Evolutionary conservation across 2,888 invertebrate genomes (phyloP).

Genomic region (Mechanitis messenoides): DNA sequence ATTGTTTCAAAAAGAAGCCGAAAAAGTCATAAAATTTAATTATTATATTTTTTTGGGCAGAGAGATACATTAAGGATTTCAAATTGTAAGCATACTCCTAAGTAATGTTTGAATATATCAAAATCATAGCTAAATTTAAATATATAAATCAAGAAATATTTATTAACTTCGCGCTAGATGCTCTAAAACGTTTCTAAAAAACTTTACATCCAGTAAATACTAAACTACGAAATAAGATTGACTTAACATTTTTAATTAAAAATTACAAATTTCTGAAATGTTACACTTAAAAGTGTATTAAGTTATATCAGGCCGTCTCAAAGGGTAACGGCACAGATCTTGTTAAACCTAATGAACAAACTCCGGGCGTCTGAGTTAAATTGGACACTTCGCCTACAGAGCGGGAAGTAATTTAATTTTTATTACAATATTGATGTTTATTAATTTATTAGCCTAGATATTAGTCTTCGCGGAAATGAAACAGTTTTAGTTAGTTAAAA

Average conservation of each 20-base stretch:
- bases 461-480: neutral
- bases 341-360: slow-evolving; percentile 72
- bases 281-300: slow-evolving; percentile 43
- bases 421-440: slow-evolving; percentile 31
- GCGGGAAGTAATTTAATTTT: slow-evolving; percentile 34
- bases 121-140: too few relatives aligned
- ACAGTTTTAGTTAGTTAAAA: slow-evolving; percentile 1
- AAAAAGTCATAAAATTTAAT: too few relatives aligned
- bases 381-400: slow-evolving; percentile 33
- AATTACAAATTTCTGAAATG: slow-evolving; percentile 31
- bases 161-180: too few relatives aligned
- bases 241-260: slow-evolving; percentile 8
- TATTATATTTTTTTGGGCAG: too few relatives aligned
- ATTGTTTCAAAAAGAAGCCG: too few relatives aligned
- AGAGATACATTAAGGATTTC: too few relatives aligned
- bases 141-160: too few relatives aligned
- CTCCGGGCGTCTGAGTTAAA: slow-evolving; percentile 60
- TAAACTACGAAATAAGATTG: neutral
- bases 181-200: neutral
- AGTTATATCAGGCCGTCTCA: slow-evolving; percentile 45
- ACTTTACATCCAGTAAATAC: neutral
- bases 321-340: slow-evolving; percentile 62
- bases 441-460: slow-evolving; percentile 20
- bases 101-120: too few relatives aligned
- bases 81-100: too few relatives aligned